Percentiles rank a stretch among this genome's conserved stretches.
Evolutionary conservation across 92 coral and sea anemone genomes (phyloP).

Genomic region (Porites cylindrica): DNA sequence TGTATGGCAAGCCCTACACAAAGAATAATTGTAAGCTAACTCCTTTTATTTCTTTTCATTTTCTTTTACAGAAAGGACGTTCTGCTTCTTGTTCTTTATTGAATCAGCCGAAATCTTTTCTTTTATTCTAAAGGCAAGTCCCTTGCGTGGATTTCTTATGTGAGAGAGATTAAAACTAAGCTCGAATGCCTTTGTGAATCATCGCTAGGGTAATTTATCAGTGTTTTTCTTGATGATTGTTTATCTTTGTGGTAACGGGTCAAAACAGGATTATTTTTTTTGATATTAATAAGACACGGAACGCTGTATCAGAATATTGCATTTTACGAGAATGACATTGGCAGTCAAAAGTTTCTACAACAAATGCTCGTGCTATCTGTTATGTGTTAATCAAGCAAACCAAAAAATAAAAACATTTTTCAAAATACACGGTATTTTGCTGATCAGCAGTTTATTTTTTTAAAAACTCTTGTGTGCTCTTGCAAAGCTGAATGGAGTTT

Average conservation of each 20-base stretch:
- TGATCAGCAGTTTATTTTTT: too few species aligned
- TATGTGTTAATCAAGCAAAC: neutral
- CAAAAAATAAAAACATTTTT: too few species aligned
- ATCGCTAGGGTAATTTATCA: neutral
- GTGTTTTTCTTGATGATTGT: neutral
- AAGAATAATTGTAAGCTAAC: neutral
- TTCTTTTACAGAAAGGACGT: neutral
- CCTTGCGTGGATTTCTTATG: neutral
- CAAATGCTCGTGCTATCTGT: neutral
- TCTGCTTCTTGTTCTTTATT: neutral
- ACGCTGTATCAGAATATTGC: neutral
- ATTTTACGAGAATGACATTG: neutral
- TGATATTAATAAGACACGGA: neutral
- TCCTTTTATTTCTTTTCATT: neutral
- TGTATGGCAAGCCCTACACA: neutral
- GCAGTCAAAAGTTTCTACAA: neutral
- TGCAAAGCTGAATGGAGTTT: too few species aligned
- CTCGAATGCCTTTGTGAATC: neutral
- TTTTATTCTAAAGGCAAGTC: constrained; percentile 4
- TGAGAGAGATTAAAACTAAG: neutral
- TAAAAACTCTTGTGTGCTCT: too few species aligned
- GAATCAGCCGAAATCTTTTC: neutral
- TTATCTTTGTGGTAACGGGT: neutral
- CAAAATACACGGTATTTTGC: too few species aligned
- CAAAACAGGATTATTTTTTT: too few species aligned